Conservation (phyloP, 2,113 vertebrate genomes). For the Neoarius graeffei region DNA sequence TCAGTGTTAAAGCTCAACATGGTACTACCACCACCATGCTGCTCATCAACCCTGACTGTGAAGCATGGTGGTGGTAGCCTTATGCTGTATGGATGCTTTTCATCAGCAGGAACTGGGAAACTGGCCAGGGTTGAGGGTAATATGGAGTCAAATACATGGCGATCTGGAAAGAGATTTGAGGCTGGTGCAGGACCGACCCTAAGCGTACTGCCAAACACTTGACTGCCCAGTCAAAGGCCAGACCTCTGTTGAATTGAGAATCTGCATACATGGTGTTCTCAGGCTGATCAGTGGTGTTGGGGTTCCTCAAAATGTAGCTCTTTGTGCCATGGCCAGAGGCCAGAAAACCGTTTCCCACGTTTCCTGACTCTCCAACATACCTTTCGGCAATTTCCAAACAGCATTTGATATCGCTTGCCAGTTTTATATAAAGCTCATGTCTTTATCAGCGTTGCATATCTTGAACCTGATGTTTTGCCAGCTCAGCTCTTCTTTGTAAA, state of each 20-base stretch:
- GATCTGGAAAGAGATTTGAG: neutral
- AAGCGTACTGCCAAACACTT: neutral
- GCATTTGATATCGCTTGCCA: too few relatives aligned
- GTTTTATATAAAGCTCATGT: neutral
- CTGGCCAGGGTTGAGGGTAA: neutral
- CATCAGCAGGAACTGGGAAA: neutral
- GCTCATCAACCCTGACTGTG: neutral
- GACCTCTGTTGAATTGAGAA: neutral
- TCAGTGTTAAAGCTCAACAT: neutral
- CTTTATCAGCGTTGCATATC: neutral
- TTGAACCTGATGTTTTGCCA: neutral
- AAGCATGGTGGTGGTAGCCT: neutral
- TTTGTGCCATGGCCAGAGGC: neutral
- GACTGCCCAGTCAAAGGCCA: neutral
- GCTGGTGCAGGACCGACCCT: neutral
- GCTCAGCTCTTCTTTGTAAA: neutral
- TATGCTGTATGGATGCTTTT: neutral
- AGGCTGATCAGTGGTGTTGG: neutral
- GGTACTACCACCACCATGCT: neutral
- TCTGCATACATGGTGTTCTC: neutral
- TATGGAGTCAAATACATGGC: neutral
- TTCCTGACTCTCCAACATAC: neutral
- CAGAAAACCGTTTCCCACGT: neutral
- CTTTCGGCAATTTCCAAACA: neutral
- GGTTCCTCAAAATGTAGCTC: neutral